Base-by-base conservation (phyloP, 92 coral and sea anemone genomes). In the Heteractis magnifica region DNA sequence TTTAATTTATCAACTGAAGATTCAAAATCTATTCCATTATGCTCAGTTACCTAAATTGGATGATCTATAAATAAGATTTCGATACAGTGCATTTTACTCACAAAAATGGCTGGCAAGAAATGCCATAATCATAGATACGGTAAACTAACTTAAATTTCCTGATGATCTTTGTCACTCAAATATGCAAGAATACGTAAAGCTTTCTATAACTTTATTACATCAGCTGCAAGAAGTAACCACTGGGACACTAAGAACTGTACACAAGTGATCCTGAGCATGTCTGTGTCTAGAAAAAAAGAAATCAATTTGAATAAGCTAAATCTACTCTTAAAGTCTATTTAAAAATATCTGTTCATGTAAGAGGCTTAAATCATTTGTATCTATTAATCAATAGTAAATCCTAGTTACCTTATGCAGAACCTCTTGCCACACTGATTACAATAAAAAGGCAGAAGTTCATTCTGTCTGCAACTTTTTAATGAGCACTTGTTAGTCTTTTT, bases 401-500 rank as follows among this genome's bases (percentile, higher is more conserved):
- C 16, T 62, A 12, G 20, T 62, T 86, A 95, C 98, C 99, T 96
- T 70, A 96, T 84, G 84, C 99, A 96, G 79, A 92, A 93, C 71
- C 84, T 90, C 84, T 90, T 93, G 70, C 90, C 92, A 73, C 99
- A 96, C 58, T 89, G 82, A 41, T 83, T 26, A 76, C 99, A 96
- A 75, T 80, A 78, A 82, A 94, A 96, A 50, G 99, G 99, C 90
- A 96, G 79, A 14, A 94, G 87, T 85, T 94, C 99, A 89, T 93
- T 92, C 68, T 94, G 92, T 26, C 82, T 87, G 73, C 99, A 96
- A 26, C 90, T 83, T 78, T 91, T 94, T 52, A 92, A 72, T 51
- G 99, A 92, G 71, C 99, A 96, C 65, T 83, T 90, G 78, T 96
- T 96, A 19, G 91, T 87, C 77, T 94, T 96, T 92, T 94, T 96